Percentiles rank a stretch among this genome's conserved stretches.
phyloP scores from a whole-genome alignment of 2,113 vertebrate genomes.

The Vombatus ursinus region DNA sequence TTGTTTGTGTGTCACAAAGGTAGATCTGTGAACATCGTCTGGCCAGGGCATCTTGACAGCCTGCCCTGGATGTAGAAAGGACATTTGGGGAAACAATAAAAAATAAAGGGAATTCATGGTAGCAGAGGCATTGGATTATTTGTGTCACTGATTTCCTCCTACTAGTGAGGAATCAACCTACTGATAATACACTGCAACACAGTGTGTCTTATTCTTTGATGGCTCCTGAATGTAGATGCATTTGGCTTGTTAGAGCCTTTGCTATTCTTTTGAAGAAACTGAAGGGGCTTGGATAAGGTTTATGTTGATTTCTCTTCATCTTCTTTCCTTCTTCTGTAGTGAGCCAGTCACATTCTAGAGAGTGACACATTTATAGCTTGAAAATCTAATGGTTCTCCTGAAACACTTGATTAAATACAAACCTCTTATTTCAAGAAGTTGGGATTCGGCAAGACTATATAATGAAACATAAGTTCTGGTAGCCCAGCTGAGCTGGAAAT shows the following conservation, averaged over 20 bases:
- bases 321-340: background rate
- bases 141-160: conserved; percentile 50
- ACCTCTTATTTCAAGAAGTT: background rate
- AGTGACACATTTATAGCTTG: background rate
- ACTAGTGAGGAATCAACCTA: conserved; percentile 18
- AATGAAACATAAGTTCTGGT: background rate
- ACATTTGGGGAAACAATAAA: background rate
- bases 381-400: background rate
- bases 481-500: background rate
- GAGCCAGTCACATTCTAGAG: background rate
- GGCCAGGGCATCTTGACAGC: conserved; percentile 70
- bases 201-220: conserved; percentile 14
- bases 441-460: background rate
- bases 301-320: background rate
- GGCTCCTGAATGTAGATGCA: conserved; percentile 34
- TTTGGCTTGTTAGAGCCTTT: conserved; percentile 7
- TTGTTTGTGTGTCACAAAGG: conserved; percentile 76
- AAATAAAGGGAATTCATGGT: background rate
- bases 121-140: background rate
- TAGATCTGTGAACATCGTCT: conserved; percentile 72
- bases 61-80: conserved; percentile 65
- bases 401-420: background rate
- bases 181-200: conserved; percentile 24
- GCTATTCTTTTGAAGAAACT: background rate
- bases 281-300: background rate